A percentile compares a stretch with the other conserved stretches of the same genome.
These are phyloP conservation scores for Eupsilia transversa DNA, from an alignment of 2,888 invertebrate genomes.

Conservation along the genomic window DNA sequence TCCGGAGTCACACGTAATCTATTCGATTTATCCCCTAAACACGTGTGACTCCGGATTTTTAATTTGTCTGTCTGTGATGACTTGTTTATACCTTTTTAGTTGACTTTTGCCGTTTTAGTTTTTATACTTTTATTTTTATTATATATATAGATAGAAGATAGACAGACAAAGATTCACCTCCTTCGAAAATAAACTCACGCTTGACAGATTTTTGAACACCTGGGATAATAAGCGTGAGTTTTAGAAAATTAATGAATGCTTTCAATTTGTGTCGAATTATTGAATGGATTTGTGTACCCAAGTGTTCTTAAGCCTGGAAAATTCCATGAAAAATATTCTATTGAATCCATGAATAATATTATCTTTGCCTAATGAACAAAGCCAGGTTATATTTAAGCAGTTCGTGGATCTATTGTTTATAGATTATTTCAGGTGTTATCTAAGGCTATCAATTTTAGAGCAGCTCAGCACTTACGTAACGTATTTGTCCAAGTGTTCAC, in stretches of 20 bases:
- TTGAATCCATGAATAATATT: conserved; percentile 1
- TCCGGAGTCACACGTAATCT: no score
- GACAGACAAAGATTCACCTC: no score
- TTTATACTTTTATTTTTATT: no score
- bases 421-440: conserved; percentile 17
- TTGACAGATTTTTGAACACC: conserved; percentile 11
- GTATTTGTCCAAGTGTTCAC: not conserved
- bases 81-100: no score
- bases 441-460: not conserved
- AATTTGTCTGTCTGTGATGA: no score
- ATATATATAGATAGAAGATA: no score
- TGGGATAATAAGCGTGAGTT: not conserved
- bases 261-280: conserved; percentile 8
- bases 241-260: not conserved
- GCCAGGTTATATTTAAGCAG: not conserved
- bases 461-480: not conserved
- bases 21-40: no score
- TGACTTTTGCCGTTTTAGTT: no score
- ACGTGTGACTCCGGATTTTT: no score
- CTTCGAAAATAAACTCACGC: no score
- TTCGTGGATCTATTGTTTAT: not conserved
- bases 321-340: not conserved
- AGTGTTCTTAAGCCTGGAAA: not conserved
- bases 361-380: conserved; percentile 9
- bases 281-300: conserved; percentile 9